Evolutionary conservation across 2,888 invertebrate species (phyloP).

Genomic region (Mythimna impura): DNA sequence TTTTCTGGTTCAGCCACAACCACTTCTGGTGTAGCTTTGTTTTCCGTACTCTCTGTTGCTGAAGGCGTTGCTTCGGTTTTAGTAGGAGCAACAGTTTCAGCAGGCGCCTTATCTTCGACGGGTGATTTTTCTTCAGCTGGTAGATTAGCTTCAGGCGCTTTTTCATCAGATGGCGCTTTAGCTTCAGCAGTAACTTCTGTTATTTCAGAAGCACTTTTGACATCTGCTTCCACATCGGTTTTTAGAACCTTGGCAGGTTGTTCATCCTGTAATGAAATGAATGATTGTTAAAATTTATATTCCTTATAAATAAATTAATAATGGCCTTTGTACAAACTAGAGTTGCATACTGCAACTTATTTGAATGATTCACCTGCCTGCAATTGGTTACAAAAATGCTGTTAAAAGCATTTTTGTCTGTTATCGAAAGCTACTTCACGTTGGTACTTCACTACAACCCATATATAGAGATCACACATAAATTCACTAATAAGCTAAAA

Average conservation of each 20-base stretch:
- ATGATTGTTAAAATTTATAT: neutral
- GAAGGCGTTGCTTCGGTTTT: slow-evolving; percentile 20
- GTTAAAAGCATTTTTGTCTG: neutral
- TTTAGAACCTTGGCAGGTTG: slow-evolving; percentile 90
- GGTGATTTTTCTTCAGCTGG: slow-evolving; percentile 5
- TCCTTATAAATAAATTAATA: neutral
- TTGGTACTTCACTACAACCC: neutral
- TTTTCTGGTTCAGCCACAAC: slow-evolving; percentile 20
- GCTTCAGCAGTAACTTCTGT: slow-evolving; percentile 31
- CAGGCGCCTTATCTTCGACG: slow-evolving; percentile 2
- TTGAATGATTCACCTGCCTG: neutral
- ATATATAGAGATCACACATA: neutral
- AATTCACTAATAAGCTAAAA: no score
- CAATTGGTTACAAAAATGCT: neutral
- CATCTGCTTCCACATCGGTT: slow-evolving; percentile 81
- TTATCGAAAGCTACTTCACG: neutral
- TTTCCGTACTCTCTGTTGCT: slow-evolving; percentile 27
- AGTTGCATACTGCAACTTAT: neutral
- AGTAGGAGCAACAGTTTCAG: slow-evolving; percentile 14
- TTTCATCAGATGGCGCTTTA: slow-evolving; percentile 26
- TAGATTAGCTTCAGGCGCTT: slow-evolving; percentile 19
- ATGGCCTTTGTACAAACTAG: neutral
- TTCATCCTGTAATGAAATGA: slow-evolving; percentile 72
- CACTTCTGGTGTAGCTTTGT: slow-evolving; percentile 45
- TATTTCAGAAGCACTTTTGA: slow-evolving; percentile 71